Conservation (phyloP, 1,140 invertebrate species). For the Gryllus bimaculatus region DNA sequence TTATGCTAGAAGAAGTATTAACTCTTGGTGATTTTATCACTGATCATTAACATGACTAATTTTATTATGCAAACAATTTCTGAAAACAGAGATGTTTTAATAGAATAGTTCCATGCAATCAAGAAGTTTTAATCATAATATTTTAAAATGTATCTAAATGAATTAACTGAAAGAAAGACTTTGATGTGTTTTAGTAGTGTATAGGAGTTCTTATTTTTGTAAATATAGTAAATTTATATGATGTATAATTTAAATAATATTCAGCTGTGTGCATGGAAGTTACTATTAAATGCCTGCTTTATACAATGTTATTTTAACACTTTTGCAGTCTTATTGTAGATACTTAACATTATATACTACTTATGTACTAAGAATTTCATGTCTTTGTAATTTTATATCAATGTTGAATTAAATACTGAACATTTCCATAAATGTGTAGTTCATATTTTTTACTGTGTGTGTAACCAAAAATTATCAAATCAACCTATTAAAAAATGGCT, state of each 20-base stretch:
- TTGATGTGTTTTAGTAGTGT: background rate
- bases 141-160: too few relatives aligned
- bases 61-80: too few relatives aligned
- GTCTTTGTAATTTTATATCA: background rate
- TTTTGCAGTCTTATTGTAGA: background rate
- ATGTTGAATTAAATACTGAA: background rate
- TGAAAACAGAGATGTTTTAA: too few relatives aligned
- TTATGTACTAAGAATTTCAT: background rate
- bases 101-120: too few relatives aligned
- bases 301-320: background rate
- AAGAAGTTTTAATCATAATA: too few relatives aligned
- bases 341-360: background rate
- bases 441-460: background rate
- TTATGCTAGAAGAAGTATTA: too few relatives aligned
- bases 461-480: too few relatives aligned
- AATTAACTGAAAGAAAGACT: background rate
- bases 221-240: background rate
- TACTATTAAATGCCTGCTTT: background rate
- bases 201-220: background rate
- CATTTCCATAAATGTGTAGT: background rate
- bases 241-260: background rate
- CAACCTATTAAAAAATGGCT: too few relatives aligned
- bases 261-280: background rate
- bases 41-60: too few relatives aligned
- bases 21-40: too few relatives aligned